Percentiles rank a stretch among this genome's conserved stretches.
These are phyloP conservation scores for Amphipyra tragopoginis DNA, from an alignment of 2,888 invertebrate species.

Conservation along the genomic window DNA sequence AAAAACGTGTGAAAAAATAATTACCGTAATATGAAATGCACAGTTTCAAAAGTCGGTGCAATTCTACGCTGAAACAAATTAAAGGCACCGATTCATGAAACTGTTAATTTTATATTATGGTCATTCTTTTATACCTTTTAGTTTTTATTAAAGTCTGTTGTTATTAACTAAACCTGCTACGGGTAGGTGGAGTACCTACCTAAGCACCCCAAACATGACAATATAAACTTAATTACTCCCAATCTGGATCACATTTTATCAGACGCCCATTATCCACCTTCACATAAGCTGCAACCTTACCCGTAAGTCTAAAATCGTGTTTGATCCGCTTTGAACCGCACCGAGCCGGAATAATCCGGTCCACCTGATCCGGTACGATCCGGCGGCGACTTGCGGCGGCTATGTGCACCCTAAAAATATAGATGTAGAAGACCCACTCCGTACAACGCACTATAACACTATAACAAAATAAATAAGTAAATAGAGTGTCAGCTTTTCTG, in stretches of 20 bases:
- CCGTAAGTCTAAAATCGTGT: constrained; percentile 86
- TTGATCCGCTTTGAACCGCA: constrained; percentile 83
- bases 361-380: constrained; percentile 85
- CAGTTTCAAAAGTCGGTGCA: no score
- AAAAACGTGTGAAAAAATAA: no score
- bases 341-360: constrained; percentile 86
- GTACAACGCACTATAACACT: background rate
- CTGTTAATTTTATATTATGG: no score
- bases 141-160: no score
- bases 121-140: no score
- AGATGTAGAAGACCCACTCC: constrained; percentile 3
- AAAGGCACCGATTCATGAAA: no score
- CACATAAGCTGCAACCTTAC: constrained; percentile 74
- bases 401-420: constrained; percentile 45
- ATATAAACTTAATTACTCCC: constrained; percentile 44
- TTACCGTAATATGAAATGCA: no score
- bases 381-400: constrained; percentile 81
- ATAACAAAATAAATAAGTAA: no score
- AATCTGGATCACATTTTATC: constrained; percentile 64
- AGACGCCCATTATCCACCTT: constrained; percentile 72
- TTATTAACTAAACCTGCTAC: no score
- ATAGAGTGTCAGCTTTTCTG: background rate
- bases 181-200: no score
- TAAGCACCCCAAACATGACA: constrained; percentile 12
- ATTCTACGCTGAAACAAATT: no score